Percentiles rank a stretch among this genome's conserved stretches.
Evolutionary conservation across 2,888 invertebrate species (phyloP).

Genomic region (Dryadula phaetusa): DNA sequence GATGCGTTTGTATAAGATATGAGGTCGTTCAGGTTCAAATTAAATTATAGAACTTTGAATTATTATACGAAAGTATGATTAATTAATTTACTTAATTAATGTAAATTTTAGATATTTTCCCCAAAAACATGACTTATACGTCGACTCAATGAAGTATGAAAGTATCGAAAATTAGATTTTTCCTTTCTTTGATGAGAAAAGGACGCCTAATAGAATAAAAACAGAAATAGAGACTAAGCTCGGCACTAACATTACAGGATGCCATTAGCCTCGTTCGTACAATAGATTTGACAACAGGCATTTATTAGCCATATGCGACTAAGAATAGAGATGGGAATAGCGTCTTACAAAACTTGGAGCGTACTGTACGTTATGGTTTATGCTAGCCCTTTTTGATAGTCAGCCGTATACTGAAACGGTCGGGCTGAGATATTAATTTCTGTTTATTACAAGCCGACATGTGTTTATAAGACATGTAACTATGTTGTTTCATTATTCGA

Average conservation of each 20-base stretch:
- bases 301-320: conserved; percentile 23
- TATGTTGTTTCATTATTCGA: conserved; percentile 80
- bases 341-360: conserved; percentile 27
- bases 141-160: not conserved
- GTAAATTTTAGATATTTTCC: too few species aligned
- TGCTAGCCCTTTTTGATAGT: conserved; percentile 48
- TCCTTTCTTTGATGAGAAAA: conserved; percentile 18
- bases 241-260: conserved; percentile 45
- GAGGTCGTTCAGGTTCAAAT: too few species aligned
- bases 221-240: conserved; percentile 38
- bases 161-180: conserved; percentile 16
- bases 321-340: conserved; percentile 24
- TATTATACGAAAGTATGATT: too few species aligned
- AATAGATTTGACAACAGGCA: conserved; percentile 33
- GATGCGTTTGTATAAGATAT: too few species aligned
- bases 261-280: conserved; percentile 43
- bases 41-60: too few species aligned
- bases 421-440: conserved; percentile 70
- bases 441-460: conserved; percentile 75
- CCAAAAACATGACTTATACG: not conserved
- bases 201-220: conserved; percentile 33
- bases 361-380: conserved; percentile 40
- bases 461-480: conserved; percentile 78
- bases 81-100: too few species aligned
- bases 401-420: conserved; percentile 43